Base-by-base conservation (phyloP, 2,888 invertebrate species). In the Choreutis nemorana region DNA sequence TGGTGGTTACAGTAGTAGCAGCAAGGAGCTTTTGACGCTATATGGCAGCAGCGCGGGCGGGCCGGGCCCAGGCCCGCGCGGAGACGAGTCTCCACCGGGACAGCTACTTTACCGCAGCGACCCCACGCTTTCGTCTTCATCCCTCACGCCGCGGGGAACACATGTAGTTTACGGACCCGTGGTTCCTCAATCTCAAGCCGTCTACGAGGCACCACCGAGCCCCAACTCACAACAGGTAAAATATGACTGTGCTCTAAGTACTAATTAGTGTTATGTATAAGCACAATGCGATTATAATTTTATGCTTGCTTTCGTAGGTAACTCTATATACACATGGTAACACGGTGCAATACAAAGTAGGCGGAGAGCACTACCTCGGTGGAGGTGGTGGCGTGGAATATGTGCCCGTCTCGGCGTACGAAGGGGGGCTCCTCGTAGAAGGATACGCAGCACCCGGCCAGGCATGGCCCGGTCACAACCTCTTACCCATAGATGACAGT, bases 81-180 rank as follows among this genome's bases (percentile, higher is more conserved):
- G 63, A 0, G 72, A 80, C 36, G 73, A 81, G 33, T 81, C 82
- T 10, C 82, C 83, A 3, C 83, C 85, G 1, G 71, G 72, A 2
- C 78, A 81, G 43, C 72, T 84, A 33, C 68, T 85, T 48, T 85
- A 84, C 55, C 83, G 85, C 40, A 79, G 79, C 34, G 87, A 87
- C 55, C 87, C 87, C n/a, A 86, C 86, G 26, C 64, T 87, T 28
- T 82, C 84, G 0, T 84, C 87, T 0, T 82, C 86, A 1, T 81
- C 80, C n/a, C 64, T 84, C 39, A 50, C 57, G 27, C 54, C 82
- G 37, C 80, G 81, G 29, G 77, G 72, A 21, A 71, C 82, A 21
- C 75, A 73, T 47, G 66, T 79, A n/a, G 66, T 78, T 2, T 80
- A 71, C 58, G 67, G 67, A 40, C 62, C 70, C 25, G 66, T 71